phyloP scores from a whole-genome alignment of 2,888 invertebrate species.

The Plebejus argus region DNA sequence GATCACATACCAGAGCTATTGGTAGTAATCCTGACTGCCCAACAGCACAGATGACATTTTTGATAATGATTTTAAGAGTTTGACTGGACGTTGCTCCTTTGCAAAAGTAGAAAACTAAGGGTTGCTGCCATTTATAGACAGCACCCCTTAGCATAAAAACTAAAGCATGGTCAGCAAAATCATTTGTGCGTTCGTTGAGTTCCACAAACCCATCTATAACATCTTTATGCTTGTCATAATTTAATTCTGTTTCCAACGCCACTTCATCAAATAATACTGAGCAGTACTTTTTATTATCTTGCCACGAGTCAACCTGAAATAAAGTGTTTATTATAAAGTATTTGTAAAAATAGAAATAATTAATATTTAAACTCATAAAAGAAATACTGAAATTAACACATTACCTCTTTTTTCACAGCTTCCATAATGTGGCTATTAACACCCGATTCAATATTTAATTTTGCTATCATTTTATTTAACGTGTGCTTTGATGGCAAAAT shows the following conservation, averaged over 20 bases:
- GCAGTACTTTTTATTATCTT: conserved; percentile 30
- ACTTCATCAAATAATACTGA: conserved; percentile 25
- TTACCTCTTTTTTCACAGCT: conserved; percentile 25
- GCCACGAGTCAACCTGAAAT: conserved; percentile 23
- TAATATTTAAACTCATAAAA: conserved; percentile 6
- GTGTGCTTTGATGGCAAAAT: conserved; percentile 29
- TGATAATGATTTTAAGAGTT: conserved; percentile 35
- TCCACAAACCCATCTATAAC: conserved; percentile 24
- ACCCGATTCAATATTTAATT: conserved; percentile 19
- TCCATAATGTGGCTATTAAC: conserved; percentile 16
- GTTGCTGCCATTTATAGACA: conserved; percentile 41
- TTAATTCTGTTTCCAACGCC: conserved; percentile 15
- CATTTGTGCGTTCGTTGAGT: conserved; percentile 1
- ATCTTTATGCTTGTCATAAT: conserved; percentile 16
- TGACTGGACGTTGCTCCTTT: conserved; percentile 33
- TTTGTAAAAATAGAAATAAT: neutral
- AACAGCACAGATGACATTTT: conserved; percentile 33
- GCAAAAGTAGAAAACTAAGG: conserved; percentile 39
- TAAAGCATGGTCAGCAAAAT: conserved; percentile 23
- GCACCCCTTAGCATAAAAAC: conserved; percentile 18
- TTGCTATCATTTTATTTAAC: conserved; percentile 19
- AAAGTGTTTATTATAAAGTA: neutral
- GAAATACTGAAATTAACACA: neutral
- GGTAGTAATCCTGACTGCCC: conserved; percentile 37
- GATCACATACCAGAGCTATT: conserved; percentile 36